Conservation (phyloP, 2,113 vertebrate genomes). For the Eonycteris spelaea region DNA sequence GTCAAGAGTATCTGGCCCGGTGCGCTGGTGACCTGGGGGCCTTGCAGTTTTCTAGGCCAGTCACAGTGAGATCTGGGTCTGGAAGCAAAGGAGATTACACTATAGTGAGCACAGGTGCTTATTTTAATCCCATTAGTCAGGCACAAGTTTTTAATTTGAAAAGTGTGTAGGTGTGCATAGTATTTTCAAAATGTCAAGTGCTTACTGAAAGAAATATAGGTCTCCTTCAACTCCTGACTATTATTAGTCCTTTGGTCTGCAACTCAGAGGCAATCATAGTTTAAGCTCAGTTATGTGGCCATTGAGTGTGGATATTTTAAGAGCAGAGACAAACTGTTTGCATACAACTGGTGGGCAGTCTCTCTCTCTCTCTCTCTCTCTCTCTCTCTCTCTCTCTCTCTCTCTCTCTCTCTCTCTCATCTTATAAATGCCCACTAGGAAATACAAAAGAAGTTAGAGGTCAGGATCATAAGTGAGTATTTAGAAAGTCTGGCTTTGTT, state of each 20-base stretch:
- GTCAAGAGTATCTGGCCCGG: conserved; percentile 53
- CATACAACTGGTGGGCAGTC: not conserved
- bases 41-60: conserved; percentile 45
- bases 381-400: no score
- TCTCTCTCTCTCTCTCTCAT: not conserved
- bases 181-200: not conserved
- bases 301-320: not conserved
- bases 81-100: not conserved
- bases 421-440: not conserved
- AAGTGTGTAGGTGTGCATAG: not conserved
- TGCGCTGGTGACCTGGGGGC: conserved; percentile 62
- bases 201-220: not conserved
- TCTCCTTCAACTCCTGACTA: not conserved
- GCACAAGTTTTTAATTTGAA: not conserved
- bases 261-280: not conserved
- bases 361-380: not conserved
- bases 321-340: not conserved
- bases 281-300: not conserved
- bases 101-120: not conserved
- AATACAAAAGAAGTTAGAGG: not conserved
- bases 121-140: not conserved
- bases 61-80: conserved; percentile 5
- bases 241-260: not conserved
- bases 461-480: not conserved
- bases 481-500: not conserved